phyloP scores from a whole-genome alignment of 2,888 invertebrate genomes.

The Pseudoips prasinana region DNA sequence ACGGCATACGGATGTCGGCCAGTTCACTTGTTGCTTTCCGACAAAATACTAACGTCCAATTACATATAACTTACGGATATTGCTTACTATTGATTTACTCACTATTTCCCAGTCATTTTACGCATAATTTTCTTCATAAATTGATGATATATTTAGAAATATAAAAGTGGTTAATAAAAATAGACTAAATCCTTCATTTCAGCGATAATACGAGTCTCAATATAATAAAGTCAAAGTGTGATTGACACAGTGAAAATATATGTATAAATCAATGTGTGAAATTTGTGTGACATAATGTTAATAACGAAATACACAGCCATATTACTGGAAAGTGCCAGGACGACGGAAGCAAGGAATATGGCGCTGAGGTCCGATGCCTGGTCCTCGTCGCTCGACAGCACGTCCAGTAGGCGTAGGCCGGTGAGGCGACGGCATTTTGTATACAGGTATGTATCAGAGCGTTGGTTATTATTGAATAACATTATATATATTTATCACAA shows the following conservation, averaged over 20 bases:
- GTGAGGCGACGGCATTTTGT: constrained; percentile 57
- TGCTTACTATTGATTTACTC: too few species aligned
- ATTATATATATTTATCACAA: too few species aligned
- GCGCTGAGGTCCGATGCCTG: constrained; percentile 48
- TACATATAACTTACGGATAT: constrained; percentile 10
- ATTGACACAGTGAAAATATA: constrained; percentile 13
- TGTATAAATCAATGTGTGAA: background rate
- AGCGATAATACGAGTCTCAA: constrained; percentile 2
- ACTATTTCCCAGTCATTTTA: too few species aligned
- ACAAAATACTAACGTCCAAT: constrained; percentile 30
- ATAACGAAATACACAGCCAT: constrained; percentile 88
- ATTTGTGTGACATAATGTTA: constrained; percentile 74
- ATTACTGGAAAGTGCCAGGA: constrained; percentile 84
- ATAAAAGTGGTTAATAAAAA: too few species aligned
- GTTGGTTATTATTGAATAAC: too few species aligned
- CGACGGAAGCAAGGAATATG: constrained; percentile 63
- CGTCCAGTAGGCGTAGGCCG: constrained; percentile 47
- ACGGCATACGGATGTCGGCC: constrained; percentile 47
- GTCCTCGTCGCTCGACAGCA: constrained; percentile 61
- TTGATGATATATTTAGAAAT: too few species aligned
- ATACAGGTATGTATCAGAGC: constrained; percentile 66
- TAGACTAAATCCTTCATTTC: background rate
- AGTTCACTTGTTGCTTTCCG: constrained; percentile 48
- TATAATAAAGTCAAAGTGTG: constrained; percentile 8
- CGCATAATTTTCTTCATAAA: too few species aligned